Evolutionary conservation across 2,888 invertebrate species (phyloP).

Genomic region (Nemoura dubitans): DNA sequence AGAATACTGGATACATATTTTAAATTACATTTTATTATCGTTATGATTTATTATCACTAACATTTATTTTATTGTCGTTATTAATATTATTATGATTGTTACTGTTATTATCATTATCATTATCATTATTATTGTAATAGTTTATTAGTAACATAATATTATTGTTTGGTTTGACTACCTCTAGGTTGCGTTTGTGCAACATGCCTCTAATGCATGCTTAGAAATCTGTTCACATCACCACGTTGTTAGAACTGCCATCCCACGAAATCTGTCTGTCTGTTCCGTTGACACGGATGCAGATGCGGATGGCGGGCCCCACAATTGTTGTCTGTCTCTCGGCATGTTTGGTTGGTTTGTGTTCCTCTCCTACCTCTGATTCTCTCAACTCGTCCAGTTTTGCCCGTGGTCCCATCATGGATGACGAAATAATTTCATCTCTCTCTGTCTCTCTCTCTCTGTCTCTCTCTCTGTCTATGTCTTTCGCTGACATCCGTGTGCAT

Average conservation of each 20-base stretch:
- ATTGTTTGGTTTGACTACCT: background rate
- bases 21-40: background rate
- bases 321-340: constrained; percentile 19
- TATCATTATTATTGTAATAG: no score
- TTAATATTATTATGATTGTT: no score
- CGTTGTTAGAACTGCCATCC: constrained; percentile 3
- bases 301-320: background rate
- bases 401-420: background rate
- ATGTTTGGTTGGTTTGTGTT: constrained; percentile 32
- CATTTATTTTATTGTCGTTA: no score
- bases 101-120: no score
- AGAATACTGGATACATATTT: background rate
- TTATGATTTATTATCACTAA: background rate
- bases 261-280: background rate
- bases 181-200: constrained; percentile 38
- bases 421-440: background rate
- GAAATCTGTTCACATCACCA: background rate
- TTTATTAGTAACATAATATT: background rate
- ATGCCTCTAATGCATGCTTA: constrained; percentile 47
- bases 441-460: background rate
- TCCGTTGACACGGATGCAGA: background rate
- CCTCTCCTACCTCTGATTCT: constrained; percentile 1
- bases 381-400: background rate
- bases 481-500: constrained; percentile 13
- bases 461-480: constrained; percentile 7